Conservation (phyloP, 2,888 invertebrate genomes). For the Dasypogon diadema region DNA sequence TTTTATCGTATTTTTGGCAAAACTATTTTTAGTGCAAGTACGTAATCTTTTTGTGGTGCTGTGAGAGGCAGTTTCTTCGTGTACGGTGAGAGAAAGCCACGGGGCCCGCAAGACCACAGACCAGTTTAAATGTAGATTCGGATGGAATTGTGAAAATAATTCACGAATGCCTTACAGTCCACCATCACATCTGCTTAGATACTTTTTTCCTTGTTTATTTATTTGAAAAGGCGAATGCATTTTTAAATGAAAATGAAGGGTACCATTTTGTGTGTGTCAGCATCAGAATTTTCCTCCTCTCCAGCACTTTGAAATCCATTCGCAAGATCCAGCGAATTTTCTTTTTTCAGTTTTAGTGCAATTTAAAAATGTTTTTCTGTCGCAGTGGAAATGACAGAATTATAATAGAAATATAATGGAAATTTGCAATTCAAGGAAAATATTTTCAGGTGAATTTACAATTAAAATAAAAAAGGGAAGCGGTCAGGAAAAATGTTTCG, state of each 20-base stretch:
- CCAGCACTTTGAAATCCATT: background rate
- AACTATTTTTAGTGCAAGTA: conserved; percentile 58
- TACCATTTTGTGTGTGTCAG: too few relatives aligned
- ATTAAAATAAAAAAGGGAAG: too few relatives aligned
- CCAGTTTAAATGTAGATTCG: background rate
- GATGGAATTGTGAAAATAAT: conserved; percentile 21
- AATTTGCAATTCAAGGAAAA: too few relatives aligned
- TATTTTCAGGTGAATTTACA: too few relatives aligned
- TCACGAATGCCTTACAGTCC: conserved; percentile 5
- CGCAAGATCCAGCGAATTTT: too few relatives aligned
- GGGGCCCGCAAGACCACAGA: too few relatives aligned
- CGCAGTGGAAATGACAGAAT: too few relatives aligned
- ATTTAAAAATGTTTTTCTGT: too few relatives aligned
- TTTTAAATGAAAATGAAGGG: background rate
- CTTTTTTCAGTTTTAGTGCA: too few relatives aligned
- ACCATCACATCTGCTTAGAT: conserved; percentile 20
- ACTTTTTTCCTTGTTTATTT: conserved; percentile 19
- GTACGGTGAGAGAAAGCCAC: background rate
- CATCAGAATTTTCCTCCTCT: background rate
- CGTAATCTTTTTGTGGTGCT: conserved; percentile 39
- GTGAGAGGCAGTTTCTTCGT: background rate
- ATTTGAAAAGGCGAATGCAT: conserved; percentile 3
- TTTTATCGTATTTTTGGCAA: conserved; percentile 59
- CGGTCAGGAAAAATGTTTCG: too few relatives aligned
- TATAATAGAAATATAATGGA: too few relatives aligned